Evolutionary conservation across 2,113 vertebrate genomes (phyloP).

Genomic region (Crotophaga sulcirostris): DNA sequence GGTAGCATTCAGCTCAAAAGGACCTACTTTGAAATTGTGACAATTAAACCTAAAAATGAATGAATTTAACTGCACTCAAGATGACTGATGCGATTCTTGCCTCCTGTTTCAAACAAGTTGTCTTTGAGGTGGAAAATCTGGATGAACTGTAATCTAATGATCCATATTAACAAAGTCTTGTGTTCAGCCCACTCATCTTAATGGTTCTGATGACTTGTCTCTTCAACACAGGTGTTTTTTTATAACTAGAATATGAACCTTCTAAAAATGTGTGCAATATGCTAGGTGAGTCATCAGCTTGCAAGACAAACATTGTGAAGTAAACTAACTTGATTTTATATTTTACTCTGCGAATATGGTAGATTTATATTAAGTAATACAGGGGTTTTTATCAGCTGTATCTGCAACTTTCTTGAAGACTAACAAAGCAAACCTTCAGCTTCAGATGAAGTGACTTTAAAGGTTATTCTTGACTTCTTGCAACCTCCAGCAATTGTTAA

Average conservation of each 20-base stretch:
- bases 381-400: neutral
- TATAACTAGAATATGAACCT: neutral
- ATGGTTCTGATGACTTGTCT: neutral
- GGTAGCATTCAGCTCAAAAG: neutral
- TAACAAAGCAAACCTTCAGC: neutral
- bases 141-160: neutral
- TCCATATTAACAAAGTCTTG: neutral
- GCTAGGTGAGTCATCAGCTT: neutral
- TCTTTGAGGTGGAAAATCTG: neutral
- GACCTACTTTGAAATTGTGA: neutral
- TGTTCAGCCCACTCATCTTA: neutral
- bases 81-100: neutral
- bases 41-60: neutral
- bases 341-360: neutral
- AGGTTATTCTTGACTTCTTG: neutral
- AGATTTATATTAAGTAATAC: neutral
- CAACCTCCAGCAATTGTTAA: neutral
- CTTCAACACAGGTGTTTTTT: neutral
- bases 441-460: neutral
- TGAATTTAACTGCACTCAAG: neutral
- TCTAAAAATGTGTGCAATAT: neutral
- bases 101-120: neutral
- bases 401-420: neutral
- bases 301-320: neutral
- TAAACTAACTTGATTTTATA: neutral